Conservation (phyloP, 1,140 invertebrate species). For the Nebria ingens region DNA sequence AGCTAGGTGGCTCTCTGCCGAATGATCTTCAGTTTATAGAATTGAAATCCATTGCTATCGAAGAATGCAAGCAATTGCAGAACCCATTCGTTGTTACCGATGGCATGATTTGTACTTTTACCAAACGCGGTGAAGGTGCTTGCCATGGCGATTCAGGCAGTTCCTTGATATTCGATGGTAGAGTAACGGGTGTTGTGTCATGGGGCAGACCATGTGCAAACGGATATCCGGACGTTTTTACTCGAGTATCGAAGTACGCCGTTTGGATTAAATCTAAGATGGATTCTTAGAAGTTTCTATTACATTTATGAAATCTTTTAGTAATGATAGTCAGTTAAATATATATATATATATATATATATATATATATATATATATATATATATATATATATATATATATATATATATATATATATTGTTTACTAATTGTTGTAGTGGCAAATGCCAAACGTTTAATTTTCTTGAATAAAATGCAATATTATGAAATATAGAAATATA, state of each 20-base stretch:
- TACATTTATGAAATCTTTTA: too few species aligned
- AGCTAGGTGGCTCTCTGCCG: conserved; percentile 44
- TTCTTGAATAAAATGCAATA: too few species aligned
- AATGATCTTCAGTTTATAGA: conserved; percentile 45
- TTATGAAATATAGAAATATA: too few species aligned
- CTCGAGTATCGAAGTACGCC: conserved; percentile 38
- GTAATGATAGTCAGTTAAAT: too few species aligned
- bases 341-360: too few species aligned
- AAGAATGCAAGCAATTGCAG: conserved; percentile 32
- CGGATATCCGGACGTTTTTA: conserved; percentile 53
- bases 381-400: too few species aligned
- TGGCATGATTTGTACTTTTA: conserved; percentile 20
- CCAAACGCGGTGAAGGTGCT: neutral
- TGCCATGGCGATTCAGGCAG: conserved; percentile 14
- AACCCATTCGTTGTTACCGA: conserved; percentile 19
- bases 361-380: too few species aligned
- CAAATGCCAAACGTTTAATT: too few species aligned
- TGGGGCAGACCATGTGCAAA: conserved; percentile 40
- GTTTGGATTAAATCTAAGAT: conserved; percentile 36
- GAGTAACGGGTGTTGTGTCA: conserved; percentile 14
- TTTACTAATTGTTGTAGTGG: too few species aligned
- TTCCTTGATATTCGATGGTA: neutral
- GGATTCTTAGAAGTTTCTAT: too few species aligned
- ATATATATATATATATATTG: too few species aligned
- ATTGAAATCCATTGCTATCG: conserved; percentile 40